Percentiles rank a stretch among this genome's conserved stretches.
These are phyloP conservation scores for Apodemia duryi DNA, from an alignment of 2,888 invertebrate genomes.

Conservation along the genomic window DNA sequence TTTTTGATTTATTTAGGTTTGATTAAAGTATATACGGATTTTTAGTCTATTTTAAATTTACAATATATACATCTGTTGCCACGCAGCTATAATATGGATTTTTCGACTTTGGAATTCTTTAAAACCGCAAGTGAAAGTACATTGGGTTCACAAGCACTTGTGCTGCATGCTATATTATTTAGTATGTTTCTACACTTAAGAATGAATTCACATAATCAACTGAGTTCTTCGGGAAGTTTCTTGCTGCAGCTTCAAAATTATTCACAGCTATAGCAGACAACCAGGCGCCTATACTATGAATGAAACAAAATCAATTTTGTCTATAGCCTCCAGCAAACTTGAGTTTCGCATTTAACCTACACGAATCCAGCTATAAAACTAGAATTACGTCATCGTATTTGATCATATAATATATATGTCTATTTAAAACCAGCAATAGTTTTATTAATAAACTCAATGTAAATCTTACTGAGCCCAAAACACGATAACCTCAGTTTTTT, in stretches of 20 bases:
- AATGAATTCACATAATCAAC: constrained; percentile 25
- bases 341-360: neutral
- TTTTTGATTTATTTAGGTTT: too few relatives aligned
- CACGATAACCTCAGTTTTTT: too few relatives aligned
- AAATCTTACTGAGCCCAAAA: too few relatives aligned
- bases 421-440: too few relatives aligned
- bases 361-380: neutral
- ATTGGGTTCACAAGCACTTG: neutral
- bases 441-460: too few relatives aligned
- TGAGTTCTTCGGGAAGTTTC: constrained; percentile 33
- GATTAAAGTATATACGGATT: too few relatives aligned
- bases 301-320: constrained; percentile 42
- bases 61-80: neutral
- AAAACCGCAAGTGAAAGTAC: neutral
- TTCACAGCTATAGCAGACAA: constrained; percentile 42
- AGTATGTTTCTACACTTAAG: neutral
- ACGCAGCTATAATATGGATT: neutral
- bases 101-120: neutral
- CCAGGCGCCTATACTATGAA: constrained; percentile 56
- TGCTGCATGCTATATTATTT: neutral
- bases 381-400: neutral
- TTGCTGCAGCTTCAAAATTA: constrained; percentile 18
- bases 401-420: neutral
- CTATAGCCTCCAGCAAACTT: constrained; percentile 19
- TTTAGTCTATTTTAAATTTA: too few relatives aligned